Conservation (phyloP, 2,113 vertebrate species). For the Ia io region DNA sequence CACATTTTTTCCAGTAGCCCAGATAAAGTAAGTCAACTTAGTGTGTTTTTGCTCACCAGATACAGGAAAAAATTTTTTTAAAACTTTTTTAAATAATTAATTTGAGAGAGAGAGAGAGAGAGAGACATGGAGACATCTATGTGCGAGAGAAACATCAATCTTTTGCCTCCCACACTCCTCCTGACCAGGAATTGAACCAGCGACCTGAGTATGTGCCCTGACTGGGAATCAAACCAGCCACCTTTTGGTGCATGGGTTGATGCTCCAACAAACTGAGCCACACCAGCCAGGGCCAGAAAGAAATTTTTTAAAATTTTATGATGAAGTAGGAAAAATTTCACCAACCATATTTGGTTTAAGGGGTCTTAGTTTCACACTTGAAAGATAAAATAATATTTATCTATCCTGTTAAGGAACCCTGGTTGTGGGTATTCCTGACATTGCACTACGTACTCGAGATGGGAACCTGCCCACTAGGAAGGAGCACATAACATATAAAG, state of each 20-base stretch:
- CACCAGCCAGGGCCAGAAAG: background rate
- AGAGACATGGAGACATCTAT: background rate
- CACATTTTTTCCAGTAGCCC: background rate
- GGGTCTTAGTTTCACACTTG: constrained; percentile 27
- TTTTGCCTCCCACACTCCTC: background rate
- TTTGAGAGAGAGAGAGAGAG: background rate
- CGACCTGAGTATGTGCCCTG: background rate
- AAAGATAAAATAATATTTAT: constrained; percentile 34
- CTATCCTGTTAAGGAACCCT: background rate
- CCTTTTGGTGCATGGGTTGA: background rate
- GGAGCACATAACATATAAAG: background rate
- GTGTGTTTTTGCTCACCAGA: constrained; percentile 12
- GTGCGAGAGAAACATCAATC: background rate
- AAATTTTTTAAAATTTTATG: background rate
- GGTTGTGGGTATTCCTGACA: background rate
- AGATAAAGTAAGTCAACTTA: constrained; percentile 15
- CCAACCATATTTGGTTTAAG: constrained; percentile 11
- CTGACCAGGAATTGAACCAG: background rate
- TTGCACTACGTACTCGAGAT: background rate
- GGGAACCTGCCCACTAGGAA: background rate
- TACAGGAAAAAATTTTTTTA: background rate
- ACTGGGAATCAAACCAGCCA: background rate
- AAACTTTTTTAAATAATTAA: background rate
- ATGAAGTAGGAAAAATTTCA: background rate
- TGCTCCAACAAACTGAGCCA: background rate